phyloP scores from a whole-genome alignment of 2,113 vertebrate species.

The Terrapene triunguis region DNA sequence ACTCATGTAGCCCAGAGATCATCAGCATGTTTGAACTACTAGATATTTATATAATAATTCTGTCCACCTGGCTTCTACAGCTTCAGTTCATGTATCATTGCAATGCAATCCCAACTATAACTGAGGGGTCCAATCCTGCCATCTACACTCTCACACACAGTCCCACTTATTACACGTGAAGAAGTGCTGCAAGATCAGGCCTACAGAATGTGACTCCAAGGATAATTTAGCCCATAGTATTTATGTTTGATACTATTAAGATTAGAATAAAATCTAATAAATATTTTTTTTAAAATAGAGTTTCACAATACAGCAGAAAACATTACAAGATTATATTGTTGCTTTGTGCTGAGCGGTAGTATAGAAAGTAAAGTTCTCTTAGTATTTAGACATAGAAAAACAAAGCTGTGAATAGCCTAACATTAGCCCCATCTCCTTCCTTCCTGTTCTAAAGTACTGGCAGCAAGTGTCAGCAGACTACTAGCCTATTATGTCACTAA shows the following conservation, averaged over 20 bases:
- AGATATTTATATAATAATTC: neutral
- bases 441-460: neutral
- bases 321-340: neutral
- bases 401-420: neutral
- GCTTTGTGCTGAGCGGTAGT: neutral
- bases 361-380: neutral
- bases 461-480: neutral
- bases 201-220: neutral
- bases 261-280: neutral
- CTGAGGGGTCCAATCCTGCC: neutral
- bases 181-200: neutral
- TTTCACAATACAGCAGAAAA: neutral
- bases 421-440: neutral
- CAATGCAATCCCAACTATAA: neutral
- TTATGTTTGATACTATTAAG: neutral
- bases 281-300: neutral
- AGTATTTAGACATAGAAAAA: neutral
- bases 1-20: neutral
- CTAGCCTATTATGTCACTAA: neutral
- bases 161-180: neutral
- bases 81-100: neutral
- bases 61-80: neutral
- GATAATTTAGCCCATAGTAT: neutral
- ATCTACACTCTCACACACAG: neutral
- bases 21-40: neutral